Conservation (phyloP, 1,140 invertebrate genomes). For the Drosophila dunni region DNA sequence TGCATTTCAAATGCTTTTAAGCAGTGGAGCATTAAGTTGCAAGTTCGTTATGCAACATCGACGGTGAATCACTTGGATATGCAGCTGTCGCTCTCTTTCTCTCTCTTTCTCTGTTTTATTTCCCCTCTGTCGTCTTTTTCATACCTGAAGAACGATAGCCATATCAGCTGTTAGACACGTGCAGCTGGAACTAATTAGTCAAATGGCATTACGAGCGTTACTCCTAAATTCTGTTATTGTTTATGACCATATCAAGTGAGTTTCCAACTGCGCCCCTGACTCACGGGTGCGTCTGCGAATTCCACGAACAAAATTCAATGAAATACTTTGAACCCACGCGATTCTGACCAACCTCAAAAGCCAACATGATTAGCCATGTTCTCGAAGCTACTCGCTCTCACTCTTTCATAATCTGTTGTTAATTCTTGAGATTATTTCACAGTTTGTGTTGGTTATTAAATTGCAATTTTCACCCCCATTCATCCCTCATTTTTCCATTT, state of each 20-base stretch:
- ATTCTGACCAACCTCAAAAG: slow-evolving; percentile 27
- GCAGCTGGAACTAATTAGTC: slow-evolving; percentile 61
- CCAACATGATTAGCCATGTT: slow-evolving; percentile 38
- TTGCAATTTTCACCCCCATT: slow-evolving; percentile 40
- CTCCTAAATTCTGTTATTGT: slow-evolving; percentile 15
- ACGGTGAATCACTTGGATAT: slow-evolving; percentile 14
- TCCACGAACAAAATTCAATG: slow-evolving; percentile 34
- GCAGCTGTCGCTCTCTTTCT: background rate
- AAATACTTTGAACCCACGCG: slow-evolving; percentile 18
- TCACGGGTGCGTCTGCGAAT: slow-evolving; percentile 57
- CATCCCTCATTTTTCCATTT: slow-evolving; percentile 7
- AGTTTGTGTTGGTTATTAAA: slow-evolving; percentile 11
- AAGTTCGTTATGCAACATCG: slow-evolving; percentile 71
- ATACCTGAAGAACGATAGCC: background rate
- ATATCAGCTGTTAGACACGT: slow-evolving; percentile 21
- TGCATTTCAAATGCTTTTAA: slow-evolving; percentile 55
- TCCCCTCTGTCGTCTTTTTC: background rate
- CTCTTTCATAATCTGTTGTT: slow-evolving; percentile 25
- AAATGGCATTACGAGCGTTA: slow-evolving; percentile 29
- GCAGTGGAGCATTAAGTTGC: slow-evolving; percentile 69
- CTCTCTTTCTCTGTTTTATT: background rate
- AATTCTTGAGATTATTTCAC: slow-evolving; percentile 21
- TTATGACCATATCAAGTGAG: slow-evolving; percentile 20
- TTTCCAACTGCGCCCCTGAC: slow-evolving; percentile 41
- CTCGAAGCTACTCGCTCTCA: background rate